A percentile compares a stretch with the other conserved stretches of the same genome.
phyloP scores from a whole-genome alignment of 2,797 vertebrate species.

The Lateolabrax maculatus region DNA sequence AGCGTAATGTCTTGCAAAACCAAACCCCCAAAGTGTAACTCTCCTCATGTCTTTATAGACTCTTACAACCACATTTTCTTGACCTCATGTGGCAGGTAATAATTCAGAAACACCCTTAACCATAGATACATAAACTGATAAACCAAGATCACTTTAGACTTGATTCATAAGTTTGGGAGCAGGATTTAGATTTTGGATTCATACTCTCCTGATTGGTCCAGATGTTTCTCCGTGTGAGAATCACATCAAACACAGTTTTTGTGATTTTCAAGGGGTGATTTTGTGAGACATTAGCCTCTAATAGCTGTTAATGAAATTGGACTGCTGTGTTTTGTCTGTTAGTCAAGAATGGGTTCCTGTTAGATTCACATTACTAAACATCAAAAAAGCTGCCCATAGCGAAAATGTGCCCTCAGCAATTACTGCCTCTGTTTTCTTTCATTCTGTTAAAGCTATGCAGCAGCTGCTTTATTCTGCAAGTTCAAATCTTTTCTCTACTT shows the following conservation, averaged over 20 bases:
- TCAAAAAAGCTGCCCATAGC: slow-evolving; percentile 77
- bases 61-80: background rate
- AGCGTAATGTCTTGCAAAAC: slow-evolving; percentile 75
- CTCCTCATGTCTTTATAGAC: background rate
- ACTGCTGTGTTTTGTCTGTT: slow-evolving; percentile 86
- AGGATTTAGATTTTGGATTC: background rate
- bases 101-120: background rate
- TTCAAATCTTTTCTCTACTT: slow-evolving; percentile 74
- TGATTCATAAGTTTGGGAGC: background rate
- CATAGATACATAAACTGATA: background rate
- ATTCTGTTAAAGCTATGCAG: slow-evolving; percentile 76
- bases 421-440: slow-evolving; percentile 67
- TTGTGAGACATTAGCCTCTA: slow-evolving; percentile 72
- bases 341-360: slow-evolving; percentile 89
- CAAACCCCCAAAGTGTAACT: slow-evolving; percentile 29
- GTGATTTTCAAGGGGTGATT: slow-evolving; percentile 28
- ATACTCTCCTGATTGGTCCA: slow-evolving; percentile 1
- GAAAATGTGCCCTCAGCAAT: slow-evolving; percentile 61
- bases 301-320: slow-evolving; percentile 55
- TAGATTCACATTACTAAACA: slow-evolving; percentile 86
- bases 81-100: background rate
- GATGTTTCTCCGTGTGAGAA: background rate
- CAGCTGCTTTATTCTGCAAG: slow-evolving; percentile 79
- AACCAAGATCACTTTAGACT: background rate
- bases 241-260: background rate